phyloP scores from a whole-genome alignment of 2,888 invertebrate species.

The Eledona agricola region DNA sequence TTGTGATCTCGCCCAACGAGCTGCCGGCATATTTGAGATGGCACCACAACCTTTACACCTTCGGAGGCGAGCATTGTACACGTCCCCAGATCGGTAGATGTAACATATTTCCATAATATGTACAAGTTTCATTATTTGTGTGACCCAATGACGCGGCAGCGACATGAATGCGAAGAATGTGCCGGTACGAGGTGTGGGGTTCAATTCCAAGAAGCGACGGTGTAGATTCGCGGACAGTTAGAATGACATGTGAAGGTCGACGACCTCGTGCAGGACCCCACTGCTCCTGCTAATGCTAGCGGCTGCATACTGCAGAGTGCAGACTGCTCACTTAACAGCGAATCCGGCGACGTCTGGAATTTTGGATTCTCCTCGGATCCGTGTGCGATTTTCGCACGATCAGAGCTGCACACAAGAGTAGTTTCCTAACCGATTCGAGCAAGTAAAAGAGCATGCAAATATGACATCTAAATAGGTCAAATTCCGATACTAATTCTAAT shows the following conservation, averaged over 20 bases:
- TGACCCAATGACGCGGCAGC: constrained; percentile 41
- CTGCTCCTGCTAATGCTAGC: constrained; percentile 29
- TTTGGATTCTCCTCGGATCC: constrained; percentile 1
- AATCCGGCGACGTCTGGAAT: neutral
- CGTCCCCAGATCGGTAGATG: constrained; percentile 43
- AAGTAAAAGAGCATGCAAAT: no score
- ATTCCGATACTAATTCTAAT: neutral
- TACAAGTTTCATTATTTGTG: constrained; percentile 37
- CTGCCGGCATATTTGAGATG: no score
- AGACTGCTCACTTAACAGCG: constrained; percentile 4
- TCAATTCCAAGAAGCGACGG: constrained; percentile 63
- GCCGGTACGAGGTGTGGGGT: constrained; percentile 59
- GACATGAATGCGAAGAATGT: constrained; percentile 55
- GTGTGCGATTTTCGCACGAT: neutral
- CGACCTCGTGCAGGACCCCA: constrained; percentile 59
- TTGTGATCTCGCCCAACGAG: no score
- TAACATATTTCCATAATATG: constrained; percentile 23
- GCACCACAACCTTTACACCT: no score
- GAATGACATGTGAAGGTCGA: constrained; percentile 64
- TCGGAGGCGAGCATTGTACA: no score
- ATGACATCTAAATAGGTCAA: neutral
- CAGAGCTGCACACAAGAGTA: no score
- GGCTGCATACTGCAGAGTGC: constrained; percentile 21
- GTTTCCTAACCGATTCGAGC: no score
- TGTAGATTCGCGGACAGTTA: constrained; percentile 64